phyloP scores from a whole-genome alignment of 2,113 vertebrate species.

The Montifringilla adamsi region DNA sequence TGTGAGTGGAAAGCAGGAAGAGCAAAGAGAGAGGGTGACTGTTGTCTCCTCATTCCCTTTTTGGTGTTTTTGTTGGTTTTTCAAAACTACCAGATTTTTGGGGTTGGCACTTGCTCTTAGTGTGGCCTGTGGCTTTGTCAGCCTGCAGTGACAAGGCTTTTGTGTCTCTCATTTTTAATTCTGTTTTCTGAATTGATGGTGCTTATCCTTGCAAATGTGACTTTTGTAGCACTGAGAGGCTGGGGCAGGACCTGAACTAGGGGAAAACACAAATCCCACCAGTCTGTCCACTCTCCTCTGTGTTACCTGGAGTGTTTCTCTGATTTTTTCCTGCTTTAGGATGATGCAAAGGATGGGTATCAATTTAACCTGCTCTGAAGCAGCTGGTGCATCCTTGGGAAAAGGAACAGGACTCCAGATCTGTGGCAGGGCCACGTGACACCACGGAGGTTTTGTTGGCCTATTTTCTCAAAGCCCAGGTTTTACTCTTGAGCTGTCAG shows the following conservation, averaged over 20 bases:
- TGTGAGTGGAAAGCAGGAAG: background rate
- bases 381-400: background rate
- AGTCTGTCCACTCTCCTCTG: background rate
- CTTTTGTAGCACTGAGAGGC: background rate
- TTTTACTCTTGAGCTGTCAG: background rate
- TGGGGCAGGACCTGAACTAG: background rate
- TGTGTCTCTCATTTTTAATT: background rate
- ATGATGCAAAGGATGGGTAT: background rate
- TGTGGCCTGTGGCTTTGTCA: background rate
- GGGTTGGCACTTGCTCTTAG: fast-evolving
- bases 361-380: fast-evolving
- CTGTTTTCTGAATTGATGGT: background rate
- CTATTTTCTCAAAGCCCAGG: background rate
- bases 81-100: background rate
- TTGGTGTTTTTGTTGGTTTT: background rate
- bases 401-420: background rate
- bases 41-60: background rate
- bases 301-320: background rate
- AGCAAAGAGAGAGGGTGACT: background rate
- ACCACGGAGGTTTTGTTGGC: background rate
- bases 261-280: background rate
- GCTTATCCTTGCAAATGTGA: background rate
- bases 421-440: background rate
- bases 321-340: background rate
- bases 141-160: background rate